A percentile compares a stretch with the other conserved stretches of the same genome.
Evolutionary conservation across 2,797 vertebrate genomes (phyloP).

Genomic region (Aplochiton taeniatus): DNA sequence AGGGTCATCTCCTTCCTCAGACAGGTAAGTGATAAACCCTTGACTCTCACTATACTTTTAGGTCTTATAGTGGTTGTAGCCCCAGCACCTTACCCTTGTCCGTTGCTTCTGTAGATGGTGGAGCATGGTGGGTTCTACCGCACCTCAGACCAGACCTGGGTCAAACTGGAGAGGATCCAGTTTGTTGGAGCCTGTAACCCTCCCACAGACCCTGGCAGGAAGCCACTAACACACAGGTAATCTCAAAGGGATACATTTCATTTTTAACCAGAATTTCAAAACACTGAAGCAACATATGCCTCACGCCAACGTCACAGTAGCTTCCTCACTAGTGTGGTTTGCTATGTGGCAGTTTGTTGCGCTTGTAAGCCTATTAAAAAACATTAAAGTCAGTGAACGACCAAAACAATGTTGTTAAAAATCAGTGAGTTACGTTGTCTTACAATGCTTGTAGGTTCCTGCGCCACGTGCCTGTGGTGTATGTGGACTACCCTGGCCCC

Average conservation of each 20-base stretch:
- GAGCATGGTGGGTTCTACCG: constrained; percentile 99
- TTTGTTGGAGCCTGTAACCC: constrained; percentile 99
- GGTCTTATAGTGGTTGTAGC: background rate
- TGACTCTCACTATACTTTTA: background rate
- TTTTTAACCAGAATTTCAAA: no score
- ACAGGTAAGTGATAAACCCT: constrained; percentile 78
- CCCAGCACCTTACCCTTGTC: background rate
- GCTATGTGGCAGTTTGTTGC: no score
- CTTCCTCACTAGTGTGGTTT: no score
- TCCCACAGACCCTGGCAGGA: constrained; percentile 96
- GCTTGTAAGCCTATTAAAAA: no score
- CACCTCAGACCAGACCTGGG: constrained; percentile 97
- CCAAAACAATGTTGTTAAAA: background rate
- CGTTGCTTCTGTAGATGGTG: constrained; percentile 84
- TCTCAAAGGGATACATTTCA: no score
- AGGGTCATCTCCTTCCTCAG: constrained; percentile 98
- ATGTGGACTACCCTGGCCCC: constrained; percentile 97
- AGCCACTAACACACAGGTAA: constrained; percentile 95
- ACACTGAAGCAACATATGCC: no score
- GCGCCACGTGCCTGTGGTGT: constrained; percentile 97
- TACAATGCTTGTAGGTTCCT: constrained; percentile 80
- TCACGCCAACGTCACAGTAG: no score
- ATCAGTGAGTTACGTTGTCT: background rate
- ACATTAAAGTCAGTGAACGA: no score
- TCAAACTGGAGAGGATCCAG: constrained; percentile 98